Conservation (phyloP, 2,888 invertebrate species). For the Malthinus seriepunctatus region DNA sequence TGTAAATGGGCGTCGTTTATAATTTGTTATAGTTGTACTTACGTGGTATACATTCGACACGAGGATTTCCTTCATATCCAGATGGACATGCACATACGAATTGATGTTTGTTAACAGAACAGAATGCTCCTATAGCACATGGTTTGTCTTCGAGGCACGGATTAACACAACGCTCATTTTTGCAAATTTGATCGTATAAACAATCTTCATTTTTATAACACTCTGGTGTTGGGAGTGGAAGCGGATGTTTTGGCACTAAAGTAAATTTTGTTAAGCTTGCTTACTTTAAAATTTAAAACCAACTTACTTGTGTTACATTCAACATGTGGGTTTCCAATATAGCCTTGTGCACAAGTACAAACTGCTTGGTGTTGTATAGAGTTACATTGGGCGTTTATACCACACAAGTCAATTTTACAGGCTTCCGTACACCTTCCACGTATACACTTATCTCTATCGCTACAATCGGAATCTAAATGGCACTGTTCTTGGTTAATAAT, state of each 20-base stretch:
- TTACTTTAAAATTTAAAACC: neutral
- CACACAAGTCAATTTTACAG: constrained; percentile 77
- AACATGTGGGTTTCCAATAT: constrained; percentile 75
- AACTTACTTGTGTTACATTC: constrained; percentile 66
- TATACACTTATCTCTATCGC: constrained; percentile 70
- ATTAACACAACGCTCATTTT: constrained; percentile 76
- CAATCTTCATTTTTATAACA: constrained; percentile 82
- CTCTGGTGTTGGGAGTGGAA: constrained; percentile 60
- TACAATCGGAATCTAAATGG: constrained; percentile 74
- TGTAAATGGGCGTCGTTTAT: neutral
- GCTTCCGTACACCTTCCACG: constrained; percentile 78
- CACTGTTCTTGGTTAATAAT: constrained; percentile 60
- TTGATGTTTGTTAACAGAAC: constrained; percentile 75
- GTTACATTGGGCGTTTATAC: constrained; percentile 80
- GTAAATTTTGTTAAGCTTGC: constrained; percentile 23
- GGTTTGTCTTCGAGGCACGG: constrained; percentile 71
- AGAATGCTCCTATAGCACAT: constrained; percentile 81
- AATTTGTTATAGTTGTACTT: constrained; percentile 53
- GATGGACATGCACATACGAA: constrained; percentile 81
- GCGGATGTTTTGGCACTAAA: constrained; percentile 55
- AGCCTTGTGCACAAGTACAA: constrained; percentile 79
- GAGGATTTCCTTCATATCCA: constrained; percentile 75
- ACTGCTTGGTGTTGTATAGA: constrained; percentile 75
- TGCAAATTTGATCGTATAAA: constrained; percentile 71
- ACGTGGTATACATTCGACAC: constrained; percentile 77